Evolutionary conservation across 2,113 vertebrate genomes (phyloP).

Genomic region (Procavia capensis): DNA sequence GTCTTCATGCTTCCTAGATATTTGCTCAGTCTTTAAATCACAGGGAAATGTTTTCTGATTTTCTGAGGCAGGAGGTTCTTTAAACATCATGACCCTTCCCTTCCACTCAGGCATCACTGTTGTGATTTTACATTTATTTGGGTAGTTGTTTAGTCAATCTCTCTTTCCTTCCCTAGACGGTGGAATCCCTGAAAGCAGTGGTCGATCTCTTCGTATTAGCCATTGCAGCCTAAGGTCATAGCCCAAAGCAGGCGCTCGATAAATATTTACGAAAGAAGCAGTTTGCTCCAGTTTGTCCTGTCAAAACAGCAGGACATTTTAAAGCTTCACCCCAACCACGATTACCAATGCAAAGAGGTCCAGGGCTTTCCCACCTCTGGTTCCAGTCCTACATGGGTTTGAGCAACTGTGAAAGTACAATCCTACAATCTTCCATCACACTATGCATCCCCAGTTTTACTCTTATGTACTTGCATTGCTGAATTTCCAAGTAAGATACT

Average conservation of each 20-base stretch:
- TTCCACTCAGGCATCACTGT: background rate
- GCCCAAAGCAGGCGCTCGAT: background rate
- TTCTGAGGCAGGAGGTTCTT: background rate
- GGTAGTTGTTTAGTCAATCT: background rate
- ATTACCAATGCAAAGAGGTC: background rate
- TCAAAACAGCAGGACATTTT: background rate
- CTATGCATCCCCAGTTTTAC: background rate
- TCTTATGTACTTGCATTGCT: background rate
- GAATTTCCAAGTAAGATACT: background rate
- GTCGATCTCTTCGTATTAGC: background rate
- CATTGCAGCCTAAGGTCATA: background rate
- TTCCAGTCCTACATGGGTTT: background rate
- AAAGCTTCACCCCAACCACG: background rate
- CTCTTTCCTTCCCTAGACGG: background rate
- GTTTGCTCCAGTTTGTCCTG: background rate
- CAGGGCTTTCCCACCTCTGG: background rate
- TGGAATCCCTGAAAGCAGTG: background rate
- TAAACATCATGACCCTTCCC: background rate
- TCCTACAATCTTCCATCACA: too few relatives aligned
- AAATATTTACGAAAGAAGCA: conserved; percentile 40
- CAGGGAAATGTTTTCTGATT: background rate
- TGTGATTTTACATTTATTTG: background rate
- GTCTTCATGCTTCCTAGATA: background rate
- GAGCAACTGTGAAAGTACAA: background rate
- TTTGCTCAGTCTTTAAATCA: background rate